phyloP scores from a whole-genome alignment of 2,888 invertebrate genomes.

The Trichacis sp. region DNA sequence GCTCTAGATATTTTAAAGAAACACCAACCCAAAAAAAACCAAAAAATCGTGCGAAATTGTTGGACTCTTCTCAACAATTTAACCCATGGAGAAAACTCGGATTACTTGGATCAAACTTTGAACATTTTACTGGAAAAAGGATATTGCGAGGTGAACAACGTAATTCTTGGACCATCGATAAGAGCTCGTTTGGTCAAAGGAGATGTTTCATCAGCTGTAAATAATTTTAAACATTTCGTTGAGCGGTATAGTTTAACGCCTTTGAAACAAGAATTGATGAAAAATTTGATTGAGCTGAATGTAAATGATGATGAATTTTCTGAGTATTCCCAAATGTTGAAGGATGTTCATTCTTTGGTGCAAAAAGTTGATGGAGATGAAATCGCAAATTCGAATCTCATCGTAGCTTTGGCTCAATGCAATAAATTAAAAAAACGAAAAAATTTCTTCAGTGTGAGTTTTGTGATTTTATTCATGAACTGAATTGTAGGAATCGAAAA shows the following conservation, averaged over 20 bases:
- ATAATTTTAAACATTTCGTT: not conserved
- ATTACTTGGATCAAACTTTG: not conserved
- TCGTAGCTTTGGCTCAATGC: slow-evolving; percentile 7
- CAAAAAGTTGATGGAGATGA: not conserved
- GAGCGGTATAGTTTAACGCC: not conserved
- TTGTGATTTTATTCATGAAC: no score
- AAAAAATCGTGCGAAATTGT: not conserved
- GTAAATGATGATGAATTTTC: not conserved
- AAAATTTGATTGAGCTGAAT: not conserved
- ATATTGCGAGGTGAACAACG: not conserved
- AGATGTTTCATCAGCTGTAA: not conserved
- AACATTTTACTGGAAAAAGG: not conserved
- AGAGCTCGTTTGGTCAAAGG: not conserved
- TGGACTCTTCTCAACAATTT: not conserved
- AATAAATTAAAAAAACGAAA: not conserved
- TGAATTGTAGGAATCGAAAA: no score
- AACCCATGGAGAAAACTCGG: not conserved
- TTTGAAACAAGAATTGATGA: slow-evolving; percentile 6
- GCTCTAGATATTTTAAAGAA: not conserved
- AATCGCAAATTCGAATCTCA: slow-evolving; percentile 1
- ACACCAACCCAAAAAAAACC: not conserved
- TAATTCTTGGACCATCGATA: not conserved
- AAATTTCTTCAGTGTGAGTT: slow-evolving; percentile 1
- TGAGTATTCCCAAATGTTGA: not conserved
- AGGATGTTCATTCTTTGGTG: not conserved